phyloP scores from a whole-genome alignment of 2,797 vertebrate genomes.

The Lepus oiostolus region DNA sequence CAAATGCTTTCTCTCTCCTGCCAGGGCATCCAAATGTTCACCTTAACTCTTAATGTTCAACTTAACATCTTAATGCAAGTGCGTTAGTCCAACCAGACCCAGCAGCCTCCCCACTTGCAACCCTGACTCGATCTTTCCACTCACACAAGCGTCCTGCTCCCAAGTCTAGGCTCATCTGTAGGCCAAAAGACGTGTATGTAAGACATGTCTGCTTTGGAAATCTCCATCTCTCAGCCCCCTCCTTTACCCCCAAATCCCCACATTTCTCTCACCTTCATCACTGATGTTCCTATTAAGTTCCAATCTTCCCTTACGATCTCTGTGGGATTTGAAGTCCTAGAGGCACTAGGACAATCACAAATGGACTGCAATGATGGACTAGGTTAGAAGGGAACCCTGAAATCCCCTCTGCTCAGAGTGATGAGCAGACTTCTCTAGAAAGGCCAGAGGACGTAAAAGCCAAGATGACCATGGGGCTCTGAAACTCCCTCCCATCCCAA shows the following conservation, averaged over 20 bases:
- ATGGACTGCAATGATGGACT: not conserved
- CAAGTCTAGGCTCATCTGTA: not conserved
- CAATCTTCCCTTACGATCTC: conserved; percentile 11
- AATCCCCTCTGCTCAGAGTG: not conserved
- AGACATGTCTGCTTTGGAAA: not conserved
- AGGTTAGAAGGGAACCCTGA: not conserved
- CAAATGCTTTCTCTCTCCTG: conserved; percentile 48
- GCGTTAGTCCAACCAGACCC: conserved; percentile 4
- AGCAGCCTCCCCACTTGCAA: not conserved
- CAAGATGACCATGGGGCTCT: not conserved
- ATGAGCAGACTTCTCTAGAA: conserved; percentile 3
- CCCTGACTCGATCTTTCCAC: not conserved
- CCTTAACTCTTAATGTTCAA: not conserved
- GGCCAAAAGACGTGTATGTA: conserved; percentile 36
- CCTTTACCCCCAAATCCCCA: not conserved
- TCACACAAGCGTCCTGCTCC: not conserved
- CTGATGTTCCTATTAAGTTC: not conserved
- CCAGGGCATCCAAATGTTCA: not conserved
- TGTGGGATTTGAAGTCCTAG: not conserved
- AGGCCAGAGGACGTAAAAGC: not conserved
- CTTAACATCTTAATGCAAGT: too few species aligned
- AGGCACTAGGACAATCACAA: not conserved
- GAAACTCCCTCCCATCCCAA: conserved; percentile 9
- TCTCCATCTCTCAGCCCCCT: not conserved
- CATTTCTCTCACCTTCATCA: conserved; percentile 25